Percentiles rank a stretch among this genome's conserved stretches.
Evolutionary conservation across 2,888 invertebrate species (phyloP).

Genomic region (Cotesia congregata): DNA sequence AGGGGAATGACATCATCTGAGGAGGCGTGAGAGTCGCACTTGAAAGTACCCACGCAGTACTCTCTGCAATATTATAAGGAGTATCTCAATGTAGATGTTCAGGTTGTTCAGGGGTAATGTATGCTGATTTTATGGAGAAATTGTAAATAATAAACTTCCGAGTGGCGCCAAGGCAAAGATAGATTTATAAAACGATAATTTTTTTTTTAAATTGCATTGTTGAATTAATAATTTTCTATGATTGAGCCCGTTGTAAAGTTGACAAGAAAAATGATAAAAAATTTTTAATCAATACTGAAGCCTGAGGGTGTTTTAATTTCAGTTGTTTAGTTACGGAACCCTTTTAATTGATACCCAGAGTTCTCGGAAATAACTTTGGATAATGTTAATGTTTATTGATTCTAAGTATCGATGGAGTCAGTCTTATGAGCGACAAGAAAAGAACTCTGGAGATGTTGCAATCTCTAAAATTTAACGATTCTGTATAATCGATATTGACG

Average conservation of each 20-base stretch:
- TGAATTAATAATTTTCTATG: too few relatives aligned
- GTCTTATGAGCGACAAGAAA: slow-evolving; percentile 16
- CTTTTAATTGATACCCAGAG: slow-evolving; percentile 15
- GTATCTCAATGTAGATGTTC: too few relatives aligned
- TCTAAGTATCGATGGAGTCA: slow-evolving; percentile 24
- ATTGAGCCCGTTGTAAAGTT: background rate
- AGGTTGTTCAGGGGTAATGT: too few relatives aligned
- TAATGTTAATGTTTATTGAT: slow-evolving; percentile 30
- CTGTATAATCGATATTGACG: slow-evolving; percentile 45
- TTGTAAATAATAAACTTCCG: too few relatives aligned
- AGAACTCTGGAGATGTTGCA: slow-evolving; percentile 28
- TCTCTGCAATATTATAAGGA: slow-evolving; percentile 29
- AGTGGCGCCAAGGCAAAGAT: too few relatives aligned
- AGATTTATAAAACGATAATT: too few relatives aligned
- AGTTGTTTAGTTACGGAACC: too few relatives aligned
- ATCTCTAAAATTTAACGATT: slow-evolving; percentile 51
- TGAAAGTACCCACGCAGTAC: slow-evolving; percentile 45
- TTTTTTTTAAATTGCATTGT: too few relatives aligned
- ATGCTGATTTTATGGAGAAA: too few relatives aligned
- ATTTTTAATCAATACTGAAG: background rate
- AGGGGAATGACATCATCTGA: slow-evolving; percentile 47
- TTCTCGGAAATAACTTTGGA: slow-evolving; percentile 23
- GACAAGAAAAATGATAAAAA: background rate
- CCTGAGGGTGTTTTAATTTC: background rate
- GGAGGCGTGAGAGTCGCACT: slow-evolving; percentile 49